Conservation (phyloP, 2,113 vertebrate genomes). For the Periophthalmus modestus region DNA sequence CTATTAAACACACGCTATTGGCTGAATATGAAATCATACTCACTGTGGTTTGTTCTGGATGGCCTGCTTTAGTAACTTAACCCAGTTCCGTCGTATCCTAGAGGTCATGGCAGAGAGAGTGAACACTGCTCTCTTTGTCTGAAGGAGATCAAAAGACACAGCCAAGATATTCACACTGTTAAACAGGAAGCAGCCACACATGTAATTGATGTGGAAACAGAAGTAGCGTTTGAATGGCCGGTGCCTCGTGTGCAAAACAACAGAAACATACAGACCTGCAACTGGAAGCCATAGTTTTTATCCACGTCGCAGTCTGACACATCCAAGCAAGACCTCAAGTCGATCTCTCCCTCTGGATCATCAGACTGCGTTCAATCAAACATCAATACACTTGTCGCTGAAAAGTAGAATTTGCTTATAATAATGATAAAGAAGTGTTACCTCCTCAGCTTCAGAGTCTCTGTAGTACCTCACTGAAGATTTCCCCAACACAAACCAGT, state of each 20-base stretch:
- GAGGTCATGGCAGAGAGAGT: constrained; percentile 94
- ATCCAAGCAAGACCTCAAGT: constrained; percentile 82
- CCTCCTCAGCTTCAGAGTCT: constrained; percentile 91
- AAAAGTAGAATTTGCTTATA: background rate
- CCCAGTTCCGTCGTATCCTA: constrained; percentile 93
- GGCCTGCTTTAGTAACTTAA: constrained; percentile 87
- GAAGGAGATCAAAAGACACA: constrained; percentile 54
- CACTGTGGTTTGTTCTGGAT: constrained; percentile 86
- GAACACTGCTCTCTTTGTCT: constrained; percentile 87
- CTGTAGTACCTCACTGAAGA: constrained; percentile 89
- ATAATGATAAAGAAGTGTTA: constrained; percentile 61
- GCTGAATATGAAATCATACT: constrained; percentile 39
- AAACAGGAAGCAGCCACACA: constrained; percentile 56
- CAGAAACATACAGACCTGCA: constrained; percentile 78
- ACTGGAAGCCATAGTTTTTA: constrained; percentile 93
- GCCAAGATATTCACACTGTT: background rate
- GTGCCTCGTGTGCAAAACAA: constrained; percentile 10
- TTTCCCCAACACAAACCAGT: constrained; percentile 92
- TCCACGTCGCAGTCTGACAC: constrained; percentile 89
- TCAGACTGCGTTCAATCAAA: constrained; percentile 77
- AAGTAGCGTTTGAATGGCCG: constrained; percentile 11
- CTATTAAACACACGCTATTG: background rate
- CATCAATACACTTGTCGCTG: background rate
- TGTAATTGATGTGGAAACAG: constrained; percentile 34
- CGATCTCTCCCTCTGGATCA: constrained; percentile 88